phyloP scores from a whole-genome alignment of 2,797 vertebrate genomes.

The Halcyon badia region DNA sequence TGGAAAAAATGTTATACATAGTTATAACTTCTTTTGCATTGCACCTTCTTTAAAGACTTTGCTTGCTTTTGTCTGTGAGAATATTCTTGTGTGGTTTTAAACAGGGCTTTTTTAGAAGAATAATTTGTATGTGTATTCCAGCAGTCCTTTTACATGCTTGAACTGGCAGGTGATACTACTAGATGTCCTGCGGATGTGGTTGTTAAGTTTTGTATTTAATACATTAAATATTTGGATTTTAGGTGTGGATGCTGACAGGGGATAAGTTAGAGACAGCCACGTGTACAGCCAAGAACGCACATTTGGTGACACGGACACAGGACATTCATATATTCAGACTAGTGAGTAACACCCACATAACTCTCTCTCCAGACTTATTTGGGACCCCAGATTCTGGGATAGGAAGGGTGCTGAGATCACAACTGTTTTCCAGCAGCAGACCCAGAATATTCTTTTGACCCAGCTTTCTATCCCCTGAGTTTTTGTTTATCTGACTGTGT shows the following conservation, averaged over 20 bases:
- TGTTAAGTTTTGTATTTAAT: neutral
- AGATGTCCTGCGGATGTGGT: neutral
- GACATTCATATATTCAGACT: constrained; percentile 96
- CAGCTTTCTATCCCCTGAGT: neutral
- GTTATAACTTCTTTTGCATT: neutral
- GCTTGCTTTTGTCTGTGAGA: neutral
- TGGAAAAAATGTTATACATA: neutral
- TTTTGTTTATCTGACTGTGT: neutral
- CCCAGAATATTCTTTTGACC: neutral
- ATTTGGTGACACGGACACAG: constrained; percentile 95
- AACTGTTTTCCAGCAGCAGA: neutral
- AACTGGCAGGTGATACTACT: neutral
- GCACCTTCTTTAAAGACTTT: neutral
- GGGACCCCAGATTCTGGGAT: neutral
- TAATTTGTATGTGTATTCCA: neutral
- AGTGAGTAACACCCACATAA: constrained; percentile 79
- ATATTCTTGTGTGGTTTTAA: neutral
- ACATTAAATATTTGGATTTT: constrained; percentile 2
- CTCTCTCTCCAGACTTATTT: neutral
- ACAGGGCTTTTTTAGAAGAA: neutral
- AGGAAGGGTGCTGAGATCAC: neutral
- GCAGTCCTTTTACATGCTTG: neutral
- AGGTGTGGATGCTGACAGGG: constrained; percentile 99
- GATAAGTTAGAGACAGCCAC: constrained; percentile 98
- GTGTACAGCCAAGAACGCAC: constrained; percentile 96